These are phyloP conservation scores for Hydrotaea cyrtoneurina DNA, from an alignment of 2,888 invertebrate genomes.

Conservation along the genomic window DNA sequence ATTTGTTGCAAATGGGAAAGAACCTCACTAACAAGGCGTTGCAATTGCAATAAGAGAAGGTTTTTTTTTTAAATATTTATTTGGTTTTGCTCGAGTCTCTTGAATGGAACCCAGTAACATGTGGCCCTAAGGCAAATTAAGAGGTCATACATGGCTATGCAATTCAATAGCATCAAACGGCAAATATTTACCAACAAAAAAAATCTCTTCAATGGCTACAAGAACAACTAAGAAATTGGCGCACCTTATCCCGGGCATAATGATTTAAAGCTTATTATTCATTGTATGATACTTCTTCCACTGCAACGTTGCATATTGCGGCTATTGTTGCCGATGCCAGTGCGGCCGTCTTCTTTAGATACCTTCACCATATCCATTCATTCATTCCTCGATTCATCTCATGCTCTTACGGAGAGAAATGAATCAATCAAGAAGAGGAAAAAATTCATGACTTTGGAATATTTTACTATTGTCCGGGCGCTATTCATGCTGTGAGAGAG, in stretches of 20 bases:
- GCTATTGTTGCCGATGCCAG: background rate
- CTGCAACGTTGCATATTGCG: slow-evolving; percentile 27
- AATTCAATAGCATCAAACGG: slow-evolving; percentile 42
- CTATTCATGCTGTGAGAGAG: background rate
- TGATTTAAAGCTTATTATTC: slow-evolving; percentile 67
- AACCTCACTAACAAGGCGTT: slow-evolving; percentile 63
- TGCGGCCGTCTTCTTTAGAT: background rate
- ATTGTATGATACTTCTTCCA: slow-evolving; percentile 31
- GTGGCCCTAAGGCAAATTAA: slow-evolving; percentile 63
- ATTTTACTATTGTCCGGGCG: slow-evolving; percentile 26
- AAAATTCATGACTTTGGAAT: slow-evolving; percentile 10
- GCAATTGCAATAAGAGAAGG: slow-evolving; percentile 45
- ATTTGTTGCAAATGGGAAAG: slow-evolving; percentile 5
- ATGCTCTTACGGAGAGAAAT: background rate
- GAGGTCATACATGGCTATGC: slow-evolving; percentile 65
- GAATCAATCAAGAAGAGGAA: slow-evolving; percentile 25
- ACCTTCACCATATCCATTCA: background rate
- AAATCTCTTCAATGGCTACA: background rate
- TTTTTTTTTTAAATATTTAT: no score
- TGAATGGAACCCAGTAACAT: slow-evolving; percentile 62
- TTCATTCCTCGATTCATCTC: slow-evolving; percentile 28
- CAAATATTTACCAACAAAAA: background rate
- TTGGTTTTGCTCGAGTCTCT: slow-evolving; percentile 30
- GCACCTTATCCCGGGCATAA: slow-evolving; percentile 66
- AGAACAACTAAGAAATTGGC: slow-evolving; percentile 50